A percentile compares a stretch with the other conserved stretches of the same genome.
Conservation (phyloP, 2,888 invertebrate species). For the Phengaris alcon region DNA sequence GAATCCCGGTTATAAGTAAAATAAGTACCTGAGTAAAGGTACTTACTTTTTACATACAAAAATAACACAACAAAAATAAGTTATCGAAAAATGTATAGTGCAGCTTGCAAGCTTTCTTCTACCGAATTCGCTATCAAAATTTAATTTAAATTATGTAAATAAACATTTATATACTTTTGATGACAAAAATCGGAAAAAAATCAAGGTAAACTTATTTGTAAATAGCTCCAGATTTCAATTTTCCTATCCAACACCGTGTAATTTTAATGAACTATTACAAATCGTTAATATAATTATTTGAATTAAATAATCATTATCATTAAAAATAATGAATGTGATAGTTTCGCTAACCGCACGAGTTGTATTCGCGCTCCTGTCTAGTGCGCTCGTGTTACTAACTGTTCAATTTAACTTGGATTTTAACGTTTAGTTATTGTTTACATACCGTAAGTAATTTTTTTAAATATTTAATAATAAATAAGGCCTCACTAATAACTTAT, state of each 20-base stretch:
- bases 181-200: no score
- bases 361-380: background rate
- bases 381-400: background rate
- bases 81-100: no score
- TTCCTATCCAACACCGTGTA: background rate
- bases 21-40: no score
- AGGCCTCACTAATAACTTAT: no score
- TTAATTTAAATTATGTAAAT: no score
- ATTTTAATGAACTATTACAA: background rate
- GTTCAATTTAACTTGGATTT: background rate
- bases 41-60: no score
- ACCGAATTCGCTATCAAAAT: no score
- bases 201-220: background rate
- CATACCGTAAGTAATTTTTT: background rate
- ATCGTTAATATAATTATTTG: background rate
- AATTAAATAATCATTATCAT: background rate
- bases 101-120: no score
- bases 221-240: background rate
- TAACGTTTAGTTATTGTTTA: background rate
- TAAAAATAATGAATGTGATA: background rate
- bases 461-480: no score
- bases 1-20: no score
- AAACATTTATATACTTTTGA: no score
- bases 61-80: no score
- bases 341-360: background rate